phyloP scores from a whole-genome alignment of 2,113 vertebrate species.

The Cettia cetti region DNA sequence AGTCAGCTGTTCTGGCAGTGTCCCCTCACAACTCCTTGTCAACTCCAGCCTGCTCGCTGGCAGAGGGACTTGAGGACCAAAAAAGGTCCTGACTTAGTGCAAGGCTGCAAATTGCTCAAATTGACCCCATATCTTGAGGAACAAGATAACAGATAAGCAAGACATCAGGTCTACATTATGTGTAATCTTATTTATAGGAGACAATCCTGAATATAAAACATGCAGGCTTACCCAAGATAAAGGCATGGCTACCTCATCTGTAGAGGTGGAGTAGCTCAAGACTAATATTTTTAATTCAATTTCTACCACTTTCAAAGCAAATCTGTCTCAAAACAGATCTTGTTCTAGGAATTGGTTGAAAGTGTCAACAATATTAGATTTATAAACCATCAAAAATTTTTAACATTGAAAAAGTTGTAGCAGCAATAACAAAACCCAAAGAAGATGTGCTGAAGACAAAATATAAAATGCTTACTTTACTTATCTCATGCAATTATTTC shows the following conservation, averaged over 20 bases:
- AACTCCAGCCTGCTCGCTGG: accelerated
- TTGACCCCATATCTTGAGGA: background rate
- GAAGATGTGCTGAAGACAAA: background rate
- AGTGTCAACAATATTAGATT: background rate
- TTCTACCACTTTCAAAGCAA: background rate
- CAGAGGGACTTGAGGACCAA: background rate
- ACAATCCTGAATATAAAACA: background rate
- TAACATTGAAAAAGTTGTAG: background rate
- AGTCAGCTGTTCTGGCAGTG: background rate
- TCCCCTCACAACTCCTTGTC: background rate
- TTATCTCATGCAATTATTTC: background rate
- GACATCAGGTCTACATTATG: background rate
- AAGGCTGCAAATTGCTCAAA: background rate
- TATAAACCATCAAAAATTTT: background rate
- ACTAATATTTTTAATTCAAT: background rate
- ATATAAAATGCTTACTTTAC: background rate
- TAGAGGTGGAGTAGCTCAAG: background rate
- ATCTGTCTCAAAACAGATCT: background rate
- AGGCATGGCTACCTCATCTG: background rate
- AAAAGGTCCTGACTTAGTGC: background rate
- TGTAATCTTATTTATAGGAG: background rate
- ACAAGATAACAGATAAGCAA: background rate
- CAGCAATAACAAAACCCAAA: background rate
- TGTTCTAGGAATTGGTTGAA: background rate
- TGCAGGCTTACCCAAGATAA: background rate